These are phyloP conservation scores for Hafferia zeledoni DNA, from an alignment of 2,797 vertebrate genomes.

Conservation along the genomic window DNA sequence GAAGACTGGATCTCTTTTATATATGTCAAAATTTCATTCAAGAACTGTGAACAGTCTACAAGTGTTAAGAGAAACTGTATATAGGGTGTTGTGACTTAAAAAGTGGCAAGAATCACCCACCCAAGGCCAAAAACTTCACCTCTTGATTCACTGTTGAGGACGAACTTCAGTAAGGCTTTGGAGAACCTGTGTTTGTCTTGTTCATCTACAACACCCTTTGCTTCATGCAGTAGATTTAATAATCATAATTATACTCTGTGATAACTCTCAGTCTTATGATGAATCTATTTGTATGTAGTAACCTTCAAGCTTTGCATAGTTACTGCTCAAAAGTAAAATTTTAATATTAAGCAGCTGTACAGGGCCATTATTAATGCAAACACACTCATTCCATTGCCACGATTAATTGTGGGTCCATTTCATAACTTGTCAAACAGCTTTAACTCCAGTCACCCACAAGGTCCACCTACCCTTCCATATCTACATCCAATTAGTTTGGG, in stretches of 20 bases:
- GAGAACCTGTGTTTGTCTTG: neutral
- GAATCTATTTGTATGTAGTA: conserved; percentile 1
- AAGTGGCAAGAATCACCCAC: neutral
- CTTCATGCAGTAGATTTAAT: neutral
- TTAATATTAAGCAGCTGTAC: neutral
- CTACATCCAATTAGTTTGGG: neutral
- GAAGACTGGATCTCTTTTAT: neutral
- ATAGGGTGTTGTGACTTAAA: neutral
- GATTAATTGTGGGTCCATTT: neutral
- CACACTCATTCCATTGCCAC: neutral
- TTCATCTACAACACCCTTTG: neutral
- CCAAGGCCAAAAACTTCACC: neutral
- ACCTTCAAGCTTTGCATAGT: neutral
- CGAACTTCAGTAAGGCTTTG: neutral
- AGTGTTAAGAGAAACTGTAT: neutral
- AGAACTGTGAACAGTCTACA: neutral
- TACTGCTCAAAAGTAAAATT: conserved; percentile 27
- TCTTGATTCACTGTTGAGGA: neutral
- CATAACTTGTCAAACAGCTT: neutral
- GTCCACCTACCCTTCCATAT: neutral
- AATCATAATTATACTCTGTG: conserved; percentile 26
- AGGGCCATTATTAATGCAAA: neutral
- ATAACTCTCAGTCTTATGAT: conserved; percentile 26
- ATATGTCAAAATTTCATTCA: neutral
- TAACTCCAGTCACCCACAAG: neutral